phyloP scores from a whole-genome alignment of 2,797 vertebrate genomes.

The Orientallactaga sibirica region DNA sequence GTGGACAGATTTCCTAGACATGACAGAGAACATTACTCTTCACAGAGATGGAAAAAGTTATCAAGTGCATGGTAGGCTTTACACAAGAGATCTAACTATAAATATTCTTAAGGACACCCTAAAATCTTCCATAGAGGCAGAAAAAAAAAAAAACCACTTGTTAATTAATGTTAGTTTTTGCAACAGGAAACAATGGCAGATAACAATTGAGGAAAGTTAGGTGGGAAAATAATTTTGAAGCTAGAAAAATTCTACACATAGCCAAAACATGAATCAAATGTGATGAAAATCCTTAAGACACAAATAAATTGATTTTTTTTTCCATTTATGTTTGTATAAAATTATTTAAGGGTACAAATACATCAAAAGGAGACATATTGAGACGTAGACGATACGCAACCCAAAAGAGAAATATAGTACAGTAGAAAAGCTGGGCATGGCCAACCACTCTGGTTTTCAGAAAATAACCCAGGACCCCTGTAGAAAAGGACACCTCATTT shows the following conservation, averaged over 20 bases:
- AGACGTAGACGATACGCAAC: background rate
- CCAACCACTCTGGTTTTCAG: no score
- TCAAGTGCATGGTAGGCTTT: background rate
- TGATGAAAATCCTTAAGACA: background rate
- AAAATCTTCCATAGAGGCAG: background rate
- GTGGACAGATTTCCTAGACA: background rate
- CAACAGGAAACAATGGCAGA: background rate
- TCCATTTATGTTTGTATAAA: background rate
- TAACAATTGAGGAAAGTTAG: background rate
- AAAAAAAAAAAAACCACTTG: background rate
- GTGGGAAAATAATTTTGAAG: slow-evolving; percentile 1
- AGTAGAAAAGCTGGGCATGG: no score
- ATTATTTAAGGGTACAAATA: background rate
- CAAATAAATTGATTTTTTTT: background rate
- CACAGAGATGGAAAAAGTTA: background rate
- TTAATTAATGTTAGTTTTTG: slow-evolving; percentile 16
- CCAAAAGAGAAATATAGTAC: no score
- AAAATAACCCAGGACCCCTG: no score
- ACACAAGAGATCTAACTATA: background rate
- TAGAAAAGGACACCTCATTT: no score
- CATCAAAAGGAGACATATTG: background rate
- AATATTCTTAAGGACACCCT: background rate
- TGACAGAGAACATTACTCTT: background rate
- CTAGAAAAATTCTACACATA: background rate
- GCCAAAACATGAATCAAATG: background rate